Evolutionary conservation across 1,140 invertebrate genomes (phyloP).

Genomic region (Cydia strobilella): DNA sequence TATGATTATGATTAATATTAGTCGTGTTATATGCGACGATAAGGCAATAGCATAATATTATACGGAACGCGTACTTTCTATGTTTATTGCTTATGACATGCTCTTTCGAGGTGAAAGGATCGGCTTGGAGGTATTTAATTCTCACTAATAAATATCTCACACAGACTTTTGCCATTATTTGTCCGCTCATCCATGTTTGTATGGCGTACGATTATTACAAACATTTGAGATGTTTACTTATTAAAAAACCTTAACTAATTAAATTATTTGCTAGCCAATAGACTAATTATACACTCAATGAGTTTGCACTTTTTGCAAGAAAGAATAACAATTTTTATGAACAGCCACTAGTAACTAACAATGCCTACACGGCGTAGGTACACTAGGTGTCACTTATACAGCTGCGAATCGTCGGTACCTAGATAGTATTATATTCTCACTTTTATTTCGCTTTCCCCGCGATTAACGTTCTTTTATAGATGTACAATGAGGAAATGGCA

Average conservation of each 20-base stretch:
- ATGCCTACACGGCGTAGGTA: background rate
- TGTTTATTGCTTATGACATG: constrained; percentile 33
- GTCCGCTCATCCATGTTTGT: constrained; percentile 4
- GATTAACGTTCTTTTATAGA: background rate
- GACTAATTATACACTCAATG: constrained; percentile 11
- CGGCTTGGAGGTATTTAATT: constrained; percentile 17
- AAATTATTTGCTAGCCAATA: constrained; percentile 21
- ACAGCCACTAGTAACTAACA: constrained; percentile 18
- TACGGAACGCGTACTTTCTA: constrained; percentile 24
- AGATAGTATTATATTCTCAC: constrained; percentile 4
- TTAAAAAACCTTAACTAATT: constrained; percentile 19
- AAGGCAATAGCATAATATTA: constrained; percentile 32
- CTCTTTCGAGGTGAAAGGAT: constrained; percentile 23
- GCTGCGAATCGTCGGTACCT: constrained; percentile 7
- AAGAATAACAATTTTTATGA: constrained; percentile 9
- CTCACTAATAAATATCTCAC: constrained; percentile 21
- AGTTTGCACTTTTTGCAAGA: constrained; percentile 1
- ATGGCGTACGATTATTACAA: constrained; percentile 11
- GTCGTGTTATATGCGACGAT: constrained; percentile 26
- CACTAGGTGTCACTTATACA: background rate
- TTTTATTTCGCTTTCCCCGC: background rate
- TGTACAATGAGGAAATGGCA: background rate
- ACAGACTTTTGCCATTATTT: constrained; percentile 16
- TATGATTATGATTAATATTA: constrained; percentile 32
- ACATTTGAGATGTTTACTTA: constrained; percentile 11